Evolutionary conservation across 1,140 invertebrate species (phyloP), one percentile per base, ranked within the genome.

Genomic region (Trachymyrmex cornetzi): DNA sequence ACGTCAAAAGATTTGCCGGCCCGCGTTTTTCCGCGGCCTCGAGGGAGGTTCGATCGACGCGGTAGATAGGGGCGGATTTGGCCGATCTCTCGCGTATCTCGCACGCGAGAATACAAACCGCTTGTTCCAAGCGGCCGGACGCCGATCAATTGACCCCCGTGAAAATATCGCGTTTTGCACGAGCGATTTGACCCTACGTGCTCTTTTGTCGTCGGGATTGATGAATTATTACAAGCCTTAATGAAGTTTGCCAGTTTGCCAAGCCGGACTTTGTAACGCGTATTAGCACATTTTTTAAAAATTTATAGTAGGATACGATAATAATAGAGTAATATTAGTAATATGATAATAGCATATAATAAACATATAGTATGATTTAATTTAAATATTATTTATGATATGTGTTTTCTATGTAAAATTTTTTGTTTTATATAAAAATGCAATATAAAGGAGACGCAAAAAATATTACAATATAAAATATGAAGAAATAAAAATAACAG

Each of bases 51-150:
- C 69, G 63, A 77, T 88, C 87, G 75, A 66, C 59, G 38, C 63
- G 71, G 9, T 24, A 14, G 63, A 61, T n/a, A 34, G 48, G 77
- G 72, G 74, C 55, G 64, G 88, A 66, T 85, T 87, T 90, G 88
- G n/a, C 86, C 85, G 91, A 92, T 93, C 93, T 92, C 77, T 88
- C 74, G 71, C 72, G 72, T 79, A 87, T 90, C 81, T 87, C 88
- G 24, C 55, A 69, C 59, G 50, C 75, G 44, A 48, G 71, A 77
- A 50, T 48, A 34, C 53, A 30, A 24, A 12, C 55, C 34, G 69
- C 72, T 77, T 44, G 38, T 75, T 75, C 27, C 55, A 38, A 50
- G 71, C 16, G 72, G 72, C 27, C 44, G 57, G 22, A 69, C 38
- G 19, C 53, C 34, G 55, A 74, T 84, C 80, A 34, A 84, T 84